These are phyloP conservation scores for Seladonia tumulorum DNA, from an alignment of 2,888 invertebrate species.

Conservation along the genomic window DNA sequence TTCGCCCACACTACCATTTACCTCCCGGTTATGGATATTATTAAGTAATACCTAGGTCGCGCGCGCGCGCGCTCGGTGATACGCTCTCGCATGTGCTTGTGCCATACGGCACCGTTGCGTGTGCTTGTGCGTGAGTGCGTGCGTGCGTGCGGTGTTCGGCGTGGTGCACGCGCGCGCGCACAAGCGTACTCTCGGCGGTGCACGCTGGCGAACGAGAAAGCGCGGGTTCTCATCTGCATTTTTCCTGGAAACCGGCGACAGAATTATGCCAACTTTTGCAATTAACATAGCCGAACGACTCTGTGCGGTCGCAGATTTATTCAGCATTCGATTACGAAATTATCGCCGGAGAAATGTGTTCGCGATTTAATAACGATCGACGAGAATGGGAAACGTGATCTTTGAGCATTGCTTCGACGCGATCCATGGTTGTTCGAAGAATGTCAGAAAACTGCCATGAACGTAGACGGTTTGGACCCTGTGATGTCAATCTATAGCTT, in stretches of 20 bases:
- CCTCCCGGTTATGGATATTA: constrained; percentile 80
- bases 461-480: not conserved
- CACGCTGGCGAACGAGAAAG: constrained; percentile 73
- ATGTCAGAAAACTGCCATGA: too few relatives aligned
- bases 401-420: not conserved
- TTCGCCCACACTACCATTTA: constrained; percentile 67
- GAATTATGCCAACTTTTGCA: not conserved
- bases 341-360: not conserved
- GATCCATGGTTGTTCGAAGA: not conserved
- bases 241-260: constrained; percentile 23
- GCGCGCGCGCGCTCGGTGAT: constrained; percentile 56
- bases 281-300: not conserved
- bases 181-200: constrained; percentile 54
- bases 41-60: constrained; percentile 79
- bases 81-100: too few relatives aligned
- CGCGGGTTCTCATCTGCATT: constrained; percentile 76
- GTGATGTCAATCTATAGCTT: not conserved
- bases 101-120: too few relatives aligned
- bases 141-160: constrained; percentile 4
- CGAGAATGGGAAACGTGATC: not conserved
- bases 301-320: not conserved
- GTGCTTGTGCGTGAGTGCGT: too few relatives aligned
- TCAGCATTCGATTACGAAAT: not conserved
- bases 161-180: constrained; percentile 35
- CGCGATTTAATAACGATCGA: not conserved